Base-by-base conservation (phyloP, 2,113 vertebrate species). In the Benitochromis conjunctus region DNA sequence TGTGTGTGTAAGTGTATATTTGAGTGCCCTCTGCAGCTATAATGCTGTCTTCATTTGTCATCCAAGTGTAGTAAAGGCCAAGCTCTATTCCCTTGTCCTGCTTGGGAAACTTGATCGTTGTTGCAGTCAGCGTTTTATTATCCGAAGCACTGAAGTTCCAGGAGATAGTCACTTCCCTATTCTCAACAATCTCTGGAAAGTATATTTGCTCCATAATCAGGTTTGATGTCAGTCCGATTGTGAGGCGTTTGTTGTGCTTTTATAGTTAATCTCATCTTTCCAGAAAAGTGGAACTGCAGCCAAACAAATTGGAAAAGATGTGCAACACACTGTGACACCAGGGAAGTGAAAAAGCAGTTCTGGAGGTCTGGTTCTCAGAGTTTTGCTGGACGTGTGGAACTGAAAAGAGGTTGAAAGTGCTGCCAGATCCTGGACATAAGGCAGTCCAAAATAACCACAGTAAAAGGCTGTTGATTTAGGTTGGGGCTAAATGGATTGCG, bases 381-480 rank as follows among this genome's bases (percentile, higher is more conserved):
- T 16, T 19, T 51, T 12, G 48, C 85, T 19, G 46, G 78, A 83
- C 1, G 19, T 56, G 81, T 84, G 86, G 86, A 93, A 91, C 48
- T 83, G 76, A 82, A 91, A 89, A 77, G 77, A 36, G 76, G 46
- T 74, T 80, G 8, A 92, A 86, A 62, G 38, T 26, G 4, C 80
- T 85, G 83, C 88, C 80, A 79, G 82, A 71, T 87, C 69, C 85
- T 89, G 78, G 77, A 87, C 87, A 78, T 86, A 57, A 88, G 79
- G 81, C 57, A 69, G 86, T 91, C 71, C 89, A 84, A 19, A 69
- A 76, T 71, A 85, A 94, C 86, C 85, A 89, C 93, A 93, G 85
- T 74, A 86, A 92, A 93, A 91, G 66, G 26, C 85, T 88, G 89
- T 91, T 92, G 90, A 94, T 93, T 92, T 90, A 92, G 88, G 84